Evolutionary conservation across 2,888 invertebrate genomes (phyloP).

Genomic region (Leptinotarsa haldemani): DNA sequence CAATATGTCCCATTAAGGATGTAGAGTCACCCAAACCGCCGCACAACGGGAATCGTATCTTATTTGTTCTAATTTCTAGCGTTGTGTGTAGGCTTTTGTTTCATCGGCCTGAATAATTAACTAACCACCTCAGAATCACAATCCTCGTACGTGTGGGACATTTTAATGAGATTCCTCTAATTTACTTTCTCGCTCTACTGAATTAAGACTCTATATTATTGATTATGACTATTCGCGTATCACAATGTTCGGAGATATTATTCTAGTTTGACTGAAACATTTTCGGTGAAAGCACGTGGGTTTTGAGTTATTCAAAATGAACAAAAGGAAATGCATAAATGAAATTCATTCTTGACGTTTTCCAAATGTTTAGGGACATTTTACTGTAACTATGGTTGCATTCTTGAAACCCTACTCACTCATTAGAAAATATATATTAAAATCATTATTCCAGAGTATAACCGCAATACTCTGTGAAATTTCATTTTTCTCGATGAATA

Average conservation of each 20-base stretch:
- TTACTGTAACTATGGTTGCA: too few species aligned
- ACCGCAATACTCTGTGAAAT: too few species aligned
- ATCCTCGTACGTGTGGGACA: slow-evolving; percentile 64
- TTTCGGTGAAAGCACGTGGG: neutral
- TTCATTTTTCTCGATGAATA: too few species aligned
- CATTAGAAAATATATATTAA: too few species aligned
- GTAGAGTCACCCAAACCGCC: slow-evolving; percentile 25
- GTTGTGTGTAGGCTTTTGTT: slow-evolving; percentile 58
- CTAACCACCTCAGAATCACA: slow-evolving; percentile 65
- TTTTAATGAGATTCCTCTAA: slow-evolving; percentile 58
- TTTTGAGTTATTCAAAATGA: neutral
- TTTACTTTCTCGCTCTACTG: slow-evolving; percentile 54
- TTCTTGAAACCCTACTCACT: too few species aligned
- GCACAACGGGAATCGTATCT: slow-evolving; percentile 53
- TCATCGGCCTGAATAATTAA: slow-evolving; percentile 63
- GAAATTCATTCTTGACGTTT: too few species aligned
- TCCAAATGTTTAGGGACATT: too few species aligned
- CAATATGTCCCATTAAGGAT: slow-evolving; percentile 4
- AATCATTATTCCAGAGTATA: too few species aligned
- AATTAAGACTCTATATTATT: slow-evolving; percentile 57
- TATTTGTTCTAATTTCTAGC: slow-evolving; percentile 64
- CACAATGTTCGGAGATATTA: neutral
- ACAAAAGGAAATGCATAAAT: too few species aligned
- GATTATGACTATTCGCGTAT: slow-evolving; percentile 47
- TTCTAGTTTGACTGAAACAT: neutral